These are phyloP conservation scores for Sebastes umbrosus DNA, from an alignment of 2,797 vertebrate species.

Conservation along the genomic window DNA sequence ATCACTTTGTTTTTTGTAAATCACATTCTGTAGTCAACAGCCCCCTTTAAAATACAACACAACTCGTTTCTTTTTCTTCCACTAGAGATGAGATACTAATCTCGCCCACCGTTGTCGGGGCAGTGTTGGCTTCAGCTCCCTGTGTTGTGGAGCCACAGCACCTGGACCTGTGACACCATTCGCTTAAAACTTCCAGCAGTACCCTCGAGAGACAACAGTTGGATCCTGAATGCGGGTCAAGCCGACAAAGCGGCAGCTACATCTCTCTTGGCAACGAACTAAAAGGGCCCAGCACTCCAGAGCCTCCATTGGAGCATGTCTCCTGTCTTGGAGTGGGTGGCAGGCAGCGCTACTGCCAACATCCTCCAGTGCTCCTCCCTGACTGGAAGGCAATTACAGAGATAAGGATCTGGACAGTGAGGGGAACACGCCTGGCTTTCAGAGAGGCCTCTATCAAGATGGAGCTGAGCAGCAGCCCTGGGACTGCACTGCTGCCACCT, in stretches of 20 bases:
- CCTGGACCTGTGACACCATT: constrained; percentile 2
- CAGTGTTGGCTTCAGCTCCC: neutral
- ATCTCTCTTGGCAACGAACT: constrained; percentile 46
- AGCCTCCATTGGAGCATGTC: constrained; percentile 45
- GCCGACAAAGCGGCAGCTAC: constrained; percentile 30
- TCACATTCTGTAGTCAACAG: too few species aligned
- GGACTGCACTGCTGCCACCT: constrained; percentile 25
- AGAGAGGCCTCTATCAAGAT: constrained; percentile 64
- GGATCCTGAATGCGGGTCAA: constrained; percentile 28
- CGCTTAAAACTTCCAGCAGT: neutral
- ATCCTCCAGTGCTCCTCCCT: constrained; percentile 39
- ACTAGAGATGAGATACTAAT: neutral
- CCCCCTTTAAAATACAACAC: too few species aligned
- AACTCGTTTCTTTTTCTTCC: too few species aligned
- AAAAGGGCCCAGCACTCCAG: constrained; percentile 32
- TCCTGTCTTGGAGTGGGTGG: constrained; percentile 60
- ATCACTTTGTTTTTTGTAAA: too few species aligned
- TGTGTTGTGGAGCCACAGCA: neutral
- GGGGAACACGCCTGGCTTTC: constrained; percentile 65
- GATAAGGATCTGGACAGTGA: constrained; percentile 75
- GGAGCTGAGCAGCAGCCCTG: constrained; percentile 44
- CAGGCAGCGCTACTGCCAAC: constrained; percentile 30
- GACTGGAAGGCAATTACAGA: constrained; percentile 72
- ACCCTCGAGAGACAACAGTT: constrained; percentile 12
- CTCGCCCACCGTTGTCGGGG: neutral